Percentiles rank a stretch among this genome's conserved stretches.
Conservation (phyloP, 2,888 invertebrate species). For the Philonicus albiceps region DNA sequence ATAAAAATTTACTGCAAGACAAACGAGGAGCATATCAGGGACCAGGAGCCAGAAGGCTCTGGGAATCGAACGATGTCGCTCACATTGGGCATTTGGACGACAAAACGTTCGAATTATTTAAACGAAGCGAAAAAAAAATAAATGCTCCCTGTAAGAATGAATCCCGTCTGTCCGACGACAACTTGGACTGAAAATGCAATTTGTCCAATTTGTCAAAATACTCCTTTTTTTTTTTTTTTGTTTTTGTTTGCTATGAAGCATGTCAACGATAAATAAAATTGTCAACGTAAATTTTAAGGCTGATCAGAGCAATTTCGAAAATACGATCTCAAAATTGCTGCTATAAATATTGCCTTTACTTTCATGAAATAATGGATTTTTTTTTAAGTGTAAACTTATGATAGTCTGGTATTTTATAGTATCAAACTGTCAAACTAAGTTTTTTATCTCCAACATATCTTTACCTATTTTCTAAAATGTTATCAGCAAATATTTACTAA, state of each 20-base stretch:
- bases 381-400: background rate
- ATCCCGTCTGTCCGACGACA: background rate
- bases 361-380: background rate
- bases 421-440: too few relatives aligned
- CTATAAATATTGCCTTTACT: background rate
- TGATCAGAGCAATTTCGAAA: background rate
- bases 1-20: constrained; percentile 16
- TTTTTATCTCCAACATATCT: too few relatives aligned
- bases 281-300: background rate
- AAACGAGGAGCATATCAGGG: background rate
- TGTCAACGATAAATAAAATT: background rate
- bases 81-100: background rate
- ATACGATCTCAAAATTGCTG: background rate
- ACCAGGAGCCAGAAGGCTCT: background rate
- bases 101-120: background rate
- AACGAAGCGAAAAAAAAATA: background rate
- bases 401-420: too few relatives aligned
- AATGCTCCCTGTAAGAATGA: background rate
- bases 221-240: background rate
- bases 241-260: background rate
- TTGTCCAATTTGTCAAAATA: background rate
- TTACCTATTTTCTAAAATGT: too few relatives aligned
- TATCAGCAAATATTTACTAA: too few relatives aligned
- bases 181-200: background rate
- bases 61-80: background rate